Conservation (phyloP, 2,888 invertebrate genomes). For the Taphrorychus bicolor region DNA sequence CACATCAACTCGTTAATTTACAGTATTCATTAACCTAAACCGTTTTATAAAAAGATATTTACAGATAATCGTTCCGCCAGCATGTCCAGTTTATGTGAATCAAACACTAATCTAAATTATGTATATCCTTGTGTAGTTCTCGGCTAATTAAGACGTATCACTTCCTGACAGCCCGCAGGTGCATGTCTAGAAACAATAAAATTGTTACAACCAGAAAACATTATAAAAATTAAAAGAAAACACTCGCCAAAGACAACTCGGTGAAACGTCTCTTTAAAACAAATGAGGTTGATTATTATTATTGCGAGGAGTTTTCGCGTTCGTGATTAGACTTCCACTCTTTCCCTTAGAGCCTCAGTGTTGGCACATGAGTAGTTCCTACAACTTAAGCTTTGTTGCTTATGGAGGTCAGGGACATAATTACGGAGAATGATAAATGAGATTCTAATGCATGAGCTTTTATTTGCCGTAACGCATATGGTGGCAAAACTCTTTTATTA, state of each 20-base stretch:
- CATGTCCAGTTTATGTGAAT: conserved; percentile 11
- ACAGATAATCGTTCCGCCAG: neutral
- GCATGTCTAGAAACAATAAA: conserved; percentile 30
- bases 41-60: neutral
- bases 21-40: conserved; percentile 5
- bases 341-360: neutral
- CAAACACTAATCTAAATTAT: conserved; percentile 20
- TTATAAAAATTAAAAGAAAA: conserved; percentile 30
- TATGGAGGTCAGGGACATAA: neutral
- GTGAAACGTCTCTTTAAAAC: conserved; percentile 9
- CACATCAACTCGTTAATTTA: conserved; percentile 1
- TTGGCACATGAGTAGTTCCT: neutral
- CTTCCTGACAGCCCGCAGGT: conserved; percentile 21
- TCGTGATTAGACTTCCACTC: neutral
- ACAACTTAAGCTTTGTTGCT: neutral
- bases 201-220: conserved; percentile 23
- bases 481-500: conserved; percentile 14
- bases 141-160: conserved; percentile 26
- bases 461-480: neutral
- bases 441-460: neutral
- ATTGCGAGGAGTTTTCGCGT: neutral
- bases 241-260: conserved; percentile 10
- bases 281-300: neutral
- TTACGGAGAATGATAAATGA: neutral
- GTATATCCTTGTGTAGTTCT: conserved; percentile 13